phyloP scores from a whole-genome alignment of 2,113 vertebrate species.

The Catharus minimus region DNA sequence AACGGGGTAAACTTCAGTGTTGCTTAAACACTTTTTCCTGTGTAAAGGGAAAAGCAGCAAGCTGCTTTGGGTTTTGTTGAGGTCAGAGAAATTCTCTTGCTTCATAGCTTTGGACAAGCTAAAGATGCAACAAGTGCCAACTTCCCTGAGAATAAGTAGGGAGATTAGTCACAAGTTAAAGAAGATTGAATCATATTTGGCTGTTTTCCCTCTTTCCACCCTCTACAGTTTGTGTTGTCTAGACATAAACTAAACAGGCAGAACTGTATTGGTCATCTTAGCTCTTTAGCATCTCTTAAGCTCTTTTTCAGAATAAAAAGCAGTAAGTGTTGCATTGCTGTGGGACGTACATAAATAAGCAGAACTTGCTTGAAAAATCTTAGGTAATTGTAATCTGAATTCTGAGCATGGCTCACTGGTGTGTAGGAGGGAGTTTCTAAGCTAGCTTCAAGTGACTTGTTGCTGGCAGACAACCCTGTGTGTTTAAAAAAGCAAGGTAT shows the following conservation, averaged over 20 bases:
- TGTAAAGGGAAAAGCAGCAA: slow-evolving; percentile 38
- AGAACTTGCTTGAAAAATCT: slow-evolving; percentile 7
- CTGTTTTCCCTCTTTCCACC: slow-evolving; percentile 55
- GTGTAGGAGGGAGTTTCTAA: slow-evolving; percentile 59
- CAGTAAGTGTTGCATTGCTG: not conserved
- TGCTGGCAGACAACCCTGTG: slow-evolving; percentile 21
- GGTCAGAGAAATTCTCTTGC: slow-evolving; percentile 37
- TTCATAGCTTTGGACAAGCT: slow-evolving; percentile 42
- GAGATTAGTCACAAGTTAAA: slow-evolving; percentile 71
- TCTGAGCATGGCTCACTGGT: slow-evolving; percentile 44
- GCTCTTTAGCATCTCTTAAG: not conserved
- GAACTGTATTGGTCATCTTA: slow-evolving; percentile 12
- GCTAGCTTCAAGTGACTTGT: slow-evolving; percentile 45
- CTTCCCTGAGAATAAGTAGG: slow-evolving; percentile 60
- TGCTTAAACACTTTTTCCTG: slow-evolving; percentile 6
- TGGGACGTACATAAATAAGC: slow-evolving; percentile 10
- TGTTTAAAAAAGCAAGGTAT: slow-evolving; percentile 19
- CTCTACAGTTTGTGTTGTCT: slow-evolving; percentile 62
- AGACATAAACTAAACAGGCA: slow-evolving; percentile 66
- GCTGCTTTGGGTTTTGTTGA: slow-evolving; percentile 43
- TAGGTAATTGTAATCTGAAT: slow-evolving; percentile 56
- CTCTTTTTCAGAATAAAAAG: slow-evolving; percentile 11
- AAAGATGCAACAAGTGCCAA: slow-evolving; percentile 49
- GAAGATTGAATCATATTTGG: slow-evolving; percentile 65
- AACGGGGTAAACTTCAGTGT: not conserved